Evolutionary conservation across 1,140 invertebrate species (phyloP).

Genomic region (Drosophila sturtevanti): DNA sequence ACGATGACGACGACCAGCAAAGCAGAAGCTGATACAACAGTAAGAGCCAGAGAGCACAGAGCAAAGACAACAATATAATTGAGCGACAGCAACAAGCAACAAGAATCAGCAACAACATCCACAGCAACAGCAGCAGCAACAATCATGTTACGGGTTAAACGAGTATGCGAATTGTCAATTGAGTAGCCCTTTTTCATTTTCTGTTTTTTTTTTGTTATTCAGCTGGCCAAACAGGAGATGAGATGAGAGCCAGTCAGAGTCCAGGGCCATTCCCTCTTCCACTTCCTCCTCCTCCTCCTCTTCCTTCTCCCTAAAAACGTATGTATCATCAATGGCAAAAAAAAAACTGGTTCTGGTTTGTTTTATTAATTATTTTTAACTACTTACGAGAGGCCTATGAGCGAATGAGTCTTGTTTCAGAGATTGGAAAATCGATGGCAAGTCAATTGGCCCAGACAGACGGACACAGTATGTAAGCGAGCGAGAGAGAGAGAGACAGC

Average conservation of each 20-base stretch:
- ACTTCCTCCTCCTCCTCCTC: conserved; percentile 15
- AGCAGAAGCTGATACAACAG: conserved; percentile 40
- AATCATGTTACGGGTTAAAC: conserved; percentile 72
- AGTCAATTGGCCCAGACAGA: conserved; percentile 42
- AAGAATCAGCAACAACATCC: conserved; percentile 37
- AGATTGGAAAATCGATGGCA: conserved; percentile 55
- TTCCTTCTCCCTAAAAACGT: neutral
- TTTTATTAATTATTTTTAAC: conserved; percentile 75
- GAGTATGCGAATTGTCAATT: conserved; percentile 77
- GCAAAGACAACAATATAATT: conserved; percentile 76
- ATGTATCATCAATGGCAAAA: conserved; percentile 38
- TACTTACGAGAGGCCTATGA: conserved; percentile 50
- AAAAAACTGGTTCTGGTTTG: conserved; percentile 66
- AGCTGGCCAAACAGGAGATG: conserved; percentile 48
- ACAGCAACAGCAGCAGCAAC: conserved; percentile 35
- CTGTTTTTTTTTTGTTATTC: no score
- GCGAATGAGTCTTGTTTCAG: conserved; percentile 34
- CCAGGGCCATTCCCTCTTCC: conserved; percentile 18
- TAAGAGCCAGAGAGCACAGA: conserved; percentile 13
- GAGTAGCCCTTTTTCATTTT: conserved; percentile 52
- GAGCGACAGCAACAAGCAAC: conserved; percentile 62
- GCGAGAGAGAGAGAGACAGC: neutral
- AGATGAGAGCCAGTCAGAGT: conserved; percentile 11
- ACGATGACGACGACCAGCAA: conserved; percentile 42
- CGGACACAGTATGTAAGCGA: neutral